Evolutionary conservation across 30 jellyfish, hydroid and myxozoan species (phyloP), one percentile per base, ranked within the genome.

Genomic region (Aurelia aurita): DNA sequence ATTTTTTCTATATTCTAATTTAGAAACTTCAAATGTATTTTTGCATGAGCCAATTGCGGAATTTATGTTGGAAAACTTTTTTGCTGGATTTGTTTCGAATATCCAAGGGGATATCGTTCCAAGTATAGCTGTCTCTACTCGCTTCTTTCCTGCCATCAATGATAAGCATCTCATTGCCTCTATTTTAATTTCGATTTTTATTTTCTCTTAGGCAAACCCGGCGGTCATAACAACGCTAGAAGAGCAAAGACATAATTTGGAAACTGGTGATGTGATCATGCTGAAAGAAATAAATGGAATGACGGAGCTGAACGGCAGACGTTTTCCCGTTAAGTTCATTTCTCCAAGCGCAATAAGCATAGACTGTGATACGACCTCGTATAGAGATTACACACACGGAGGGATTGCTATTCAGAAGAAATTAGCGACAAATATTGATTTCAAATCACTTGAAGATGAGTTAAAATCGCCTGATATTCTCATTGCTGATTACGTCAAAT

Each of bases 231-330:
- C 88, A 1, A 87, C 95, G 0, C 74, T 92, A 1, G 98, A 92
- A 26, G 55, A 78, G 26, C 34, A 87, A 53, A 82, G 80, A 43
- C 98, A 92, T 71, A 80, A 87, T 3, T 77, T 92, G 58, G 85
- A 80, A 49, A 51, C 92, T 10, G 96, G 87, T 13, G 97, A 87
- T 72, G 34, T 22, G 14, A 86, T 92, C 44, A 35, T 55, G 39
- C 59, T 92, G 45, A 81, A 73, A 29, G 97, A 86, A 32, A 83
- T 92, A 49, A 87, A 77, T 18, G 98, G 98, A 26, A 86, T 92
- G 98, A 70, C 89, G 19, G 89, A 74, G 43, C 61, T 92, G 46
- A 92, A 92, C 62, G 92, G 87, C 8, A 83, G 31, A 28, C 9
- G 79, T 18, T 82, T 72, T 58, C 29, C 25, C 13, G 86, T 87